Evolutionary conservation across 2,113 vertebrate genomes (phyloP), one percentile per base, ranked within the genome.

Genomic region (Caracal caracal): DNA sequence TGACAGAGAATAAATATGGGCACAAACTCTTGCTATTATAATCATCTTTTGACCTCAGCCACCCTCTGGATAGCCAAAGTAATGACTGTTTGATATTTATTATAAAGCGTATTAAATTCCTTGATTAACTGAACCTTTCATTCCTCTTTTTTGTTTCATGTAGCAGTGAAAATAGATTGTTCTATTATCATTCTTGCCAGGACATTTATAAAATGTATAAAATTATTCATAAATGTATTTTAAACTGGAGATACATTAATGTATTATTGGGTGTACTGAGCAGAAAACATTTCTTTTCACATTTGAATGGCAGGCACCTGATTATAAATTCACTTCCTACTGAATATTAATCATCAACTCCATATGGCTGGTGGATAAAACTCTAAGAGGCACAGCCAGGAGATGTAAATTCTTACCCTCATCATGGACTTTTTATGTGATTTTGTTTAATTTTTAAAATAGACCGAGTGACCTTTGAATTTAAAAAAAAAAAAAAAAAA

Each of bases 181-280:
- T 95, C 80, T 96, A 90, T 97, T 98, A 97, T 93, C 83, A 93
- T 97, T 87, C 96, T 93, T 87, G 90, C 94, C 88, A 97, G 68
- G 80, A 94, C 88, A 95, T 66, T 91, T 97, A 90, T 88, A 95
- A 97, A 96, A 96, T 95, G 35, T 80, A 93, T 88, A 95, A 97
- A 96, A 95, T 97, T 97, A 94, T 96, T 93, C 92, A 98, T 84
- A 97, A 94, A 87, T 90, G n/a, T 95, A 92, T 96, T 97, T 96
- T 92, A 96, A 96, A 81, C 63, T 93, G 70, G 93, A 95, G 75
- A 89, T 84, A 83, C 90, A 93, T 97, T 96, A 93, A 95, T 97
- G 75, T 81, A 80, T 95, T 93, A 93, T 80, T 65, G 79, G 85
- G 89, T 96, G 43, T 94, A 78, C 37, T 47, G 92, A 92, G 75